Evolutionary conservation across 2,113 vertebrate species (phyloP).

Genomic region (Pitta sordida): DNA sequence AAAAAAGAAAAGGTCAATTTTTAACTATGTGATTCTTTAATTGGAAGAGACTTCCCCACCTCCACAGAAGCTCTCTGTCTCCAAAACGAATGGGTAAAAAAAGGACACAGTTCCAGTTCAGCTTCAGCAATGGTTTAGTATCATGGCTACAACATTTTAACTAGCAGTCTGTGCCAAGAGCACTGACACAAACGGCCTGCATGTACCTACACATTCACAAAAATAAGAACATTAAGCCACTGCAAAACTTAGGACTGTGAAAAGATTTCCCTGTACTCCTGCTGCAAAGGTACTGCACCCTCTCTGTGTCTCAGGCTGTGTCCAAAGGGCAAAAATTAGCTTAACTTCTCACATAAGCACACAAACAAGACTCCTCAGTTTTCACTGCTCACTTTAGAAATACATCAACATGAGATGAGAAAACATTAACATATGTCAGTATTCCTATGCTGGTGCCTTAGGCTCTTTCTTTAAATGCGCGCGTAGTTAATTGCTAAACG

Average conservation of each 20-base stretch:
- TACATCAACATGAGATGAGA: neutral
- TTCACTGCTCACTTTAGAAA: neutral
- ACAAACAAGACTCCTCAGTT: neutral
- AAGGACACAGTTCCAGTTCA: neutral
- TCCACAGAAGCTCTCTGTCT: neutral
- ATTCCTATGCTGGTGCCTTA: neutral
- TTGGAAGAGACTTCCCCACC: neutral
- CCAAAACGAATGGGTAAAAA: neutral
- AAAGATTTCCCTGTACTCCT: neutral
- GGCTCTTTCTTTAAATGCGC: neutral
- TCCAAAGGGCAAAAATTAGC: neutral
- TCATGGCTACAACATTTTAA: neutral
- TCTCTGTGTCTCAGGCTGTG: neutral
- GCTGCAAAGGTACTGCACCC: neutral
- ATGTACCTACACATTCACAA: neutral
- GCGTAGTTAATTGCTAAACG: neutral
- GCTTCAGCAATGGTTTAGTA: neutral
- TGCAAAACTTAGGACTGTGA: neutral
- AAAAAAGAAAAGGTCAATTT: neutral
- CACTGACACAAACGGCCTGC: neutral
- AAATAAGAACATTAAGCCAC: neutral
- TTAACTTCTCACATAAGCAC: neutral
- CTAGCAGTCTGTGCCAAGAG: neutral
- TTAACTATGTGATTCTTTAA: neutral
- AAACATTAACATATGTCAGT: neutral